Evolutionary conservation across 2,797 vertebrate genomes (phyloP), one percentile per base, ranked within the genome.

Genomic region (Protosalanx chinensis): DNA sequence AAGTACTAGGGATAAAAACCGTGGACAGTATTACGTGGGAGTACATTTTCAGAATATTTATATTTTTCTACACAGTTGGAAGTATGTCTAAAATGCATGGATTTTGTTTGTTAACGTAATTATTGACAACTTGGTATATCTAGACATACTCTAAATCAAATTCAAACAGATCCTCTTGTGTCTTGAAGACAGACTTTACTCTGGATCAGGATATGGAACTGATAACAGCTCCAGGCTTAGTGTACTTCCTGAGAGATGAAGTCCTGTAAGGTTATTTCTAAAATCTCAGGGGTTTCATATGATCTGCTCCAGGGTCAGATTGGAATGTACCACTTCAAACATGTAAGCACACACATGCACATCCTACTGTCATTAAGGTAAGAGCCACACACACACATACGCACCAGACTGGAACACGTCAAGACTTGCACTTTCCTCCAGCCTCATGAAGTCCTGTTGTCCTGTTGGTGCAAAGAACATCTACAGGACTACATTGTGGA

Each of bases 201-300:
- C 2, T 41, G 12, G 37, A 41, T 41, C 37, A 41, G 37, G 37
- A 6, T 41, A 41, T 41, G 37, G 6, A 41, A 3, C 7, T 60
- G 73, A 76, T 79, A 72, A 79, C 64, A 81, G 80, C 56, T 68
- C 56, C 51, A 68, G 70, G 37, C 6, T 41, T 41, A 46, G 41
- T 12, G 13, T 41, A 29, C 61, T 64, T 68, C 71, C 66, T 63
- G 49, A n/a, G 70, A 72, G 80, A 67, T 78, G 74, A 70, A 67
- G 71, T 76, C 77, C 71, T 56, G 12, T 2, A 3, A 46, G 41
- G 41, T 46, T 46, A 46, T 72, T 71, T 79, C 30, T 58, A 74
- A 78, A 37, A 79, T 72, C 67, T 83, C 86, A 90, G 85, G 82
- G 90, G 89, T 76, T 88, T 90, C 79, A 59, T 70, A 84, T 89